phyloP scores from a whole-genome alignment of 30 jellyfish, hydroid and myxozoan species.

The Aurelia sp. region DNA sequence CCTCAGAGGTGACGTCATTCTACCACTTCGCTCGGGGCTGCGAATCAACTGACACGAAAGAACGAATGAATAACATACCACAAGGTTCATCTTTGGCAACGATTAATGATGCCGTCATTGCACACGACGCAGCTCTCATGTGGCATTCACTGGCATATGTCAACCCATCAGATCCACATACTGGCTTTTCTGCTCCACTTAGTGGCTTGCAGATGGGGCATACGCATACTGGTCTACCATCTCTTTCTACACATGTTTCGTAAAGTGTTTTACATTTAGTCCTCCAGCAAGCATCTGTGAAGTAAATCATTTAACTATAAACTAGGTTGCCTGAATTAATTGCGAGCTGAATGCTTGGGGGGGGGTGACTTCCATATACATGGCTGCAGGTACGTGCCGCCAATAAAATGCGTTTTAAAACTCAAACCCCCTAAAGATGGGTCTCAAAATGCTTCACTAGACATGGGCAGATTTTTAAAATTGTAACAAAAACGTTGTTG shows the following conservation, averaged over 20 bases:
- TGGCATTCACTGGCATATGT: slow-evolving; percentile 70
- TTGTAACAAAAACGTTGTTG: too few species aligned
- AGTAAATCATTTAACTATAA: too few species aligned
- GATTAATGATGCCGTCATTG: slow-evolving; percentile 2
- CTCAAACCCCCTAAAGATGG: too few species aligned
- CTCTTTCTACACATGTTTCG: slow-evolving; percentile 32
- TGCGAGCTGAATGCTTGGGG: too few species aligned
- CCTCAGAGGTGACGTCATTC: too few species aligned
- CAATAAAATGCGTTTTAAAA: too few species aligned
- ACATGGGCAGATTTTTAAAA: too few species aligned
- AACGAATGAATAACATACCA: slow-evolving; percentile 59
- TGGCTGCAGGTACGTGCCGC: too few species aligned
- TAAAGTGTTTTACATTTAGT: slow-evolving; percentile 32
- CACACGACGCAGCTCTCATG: slow-evolving; percentile 65
- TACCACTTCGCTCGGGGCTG: too few species aligned
- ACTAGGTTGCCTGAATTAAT: too few species aligned
- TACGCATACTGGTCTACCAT: slow-evolving; percentile 60
- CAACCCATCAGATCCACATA: slow-evolving; percentile 81
- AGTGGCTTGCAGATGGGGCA: slow-evolving; percentile 55
- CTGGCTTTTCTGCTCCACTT: slow-evolving; percentile 19
- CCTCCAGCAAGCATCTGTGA: slow-evolving; percentile 54
- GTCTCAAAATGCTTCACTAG: too few species aligned
- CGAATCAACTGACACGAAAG: not conserved
- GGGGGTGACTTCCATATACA: too few species aligned
- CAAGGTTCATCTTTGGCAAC: slow-evolving; percentile 71